Percentiles rank a stretch among this genome's conserved stretches.
Evolutionary conservation across 2,113 vertebrate genomes (phyloP).

Genomic region (Pionites leucogaster): DNA sequence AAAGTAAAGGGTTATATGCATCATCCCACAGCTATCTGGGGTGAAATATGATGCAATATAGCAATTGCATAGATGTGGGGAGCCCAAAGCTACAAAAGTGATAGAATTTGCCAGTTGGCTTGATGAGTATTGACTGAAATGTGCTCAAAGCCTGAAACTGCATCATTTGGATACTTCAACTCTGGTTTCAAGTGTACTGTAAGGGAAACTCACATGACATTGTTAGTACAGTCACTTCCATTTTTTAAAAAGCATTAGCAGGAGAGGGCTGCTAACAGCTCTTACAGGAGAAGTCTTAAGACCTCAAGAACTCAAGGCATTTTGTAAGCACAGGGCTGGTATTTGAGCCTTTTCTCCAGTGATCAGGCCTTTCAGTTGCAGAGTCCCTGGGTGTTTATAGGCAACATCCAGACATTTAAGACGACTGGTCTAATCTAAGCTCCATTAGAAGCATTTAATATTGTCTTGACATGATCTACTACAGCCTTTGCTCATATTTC

Average conservation of each 20-base stretch:
- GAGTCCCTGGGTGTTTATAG: background rate
- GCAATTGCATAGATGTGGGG: background rate
- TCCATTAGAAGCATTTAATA: background rate
- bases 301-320: background rate
- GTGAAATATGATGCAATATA: background rate
- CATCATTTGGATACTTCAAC: background rate
- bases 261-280: background rate
- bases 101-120: background rate
- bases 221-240: background rate
- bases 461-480: background rate
- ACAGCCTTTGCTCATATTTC: background rate
- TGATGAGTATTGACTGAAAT: background rate
- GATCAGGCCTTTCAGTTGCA: background rate
- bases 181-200: background rate
- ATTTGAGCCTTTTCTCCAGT: background rate
- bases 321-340: background rate
- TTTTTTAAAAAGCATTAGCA: background rate
- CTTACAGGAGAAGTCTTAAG: background rate
- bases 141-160: background rate
- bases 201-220: background rate
- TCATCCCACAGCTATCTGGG: background rate
- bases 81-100: background rate
- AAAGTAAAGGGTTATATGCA: background rate
- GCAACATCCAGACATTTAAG: background rate
- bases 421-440: background rate